Conservation (phyloP, 2,888 invertebrate species). For the Spicauda simplicius region DNA sequence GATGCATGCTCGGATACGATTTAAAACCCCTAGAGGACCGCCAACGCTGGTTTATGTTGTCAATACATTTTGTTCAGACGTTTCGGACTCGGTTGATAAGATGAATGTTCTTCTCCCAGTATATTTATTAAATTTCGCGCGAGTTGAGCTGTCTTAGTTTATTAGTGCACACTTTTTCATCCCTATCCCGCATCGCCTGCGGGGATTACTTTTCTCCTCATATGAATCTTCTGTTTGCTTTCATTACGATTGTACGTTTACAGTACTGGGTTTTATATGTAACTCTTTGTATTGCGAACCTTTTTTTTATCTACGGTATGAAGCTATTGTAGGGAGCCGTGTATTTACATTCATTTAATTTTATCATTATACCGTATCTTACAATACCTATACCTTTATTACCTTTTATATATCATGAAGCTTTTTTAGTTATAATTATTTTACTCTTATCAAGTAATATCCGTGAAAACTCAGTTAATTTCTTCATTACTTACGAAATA, state of each 20-base stretch:
- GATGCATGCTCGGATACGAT: slow-evolving; percentile 52
- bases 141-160: slow-evolving; percentile 7
- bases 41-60: slow-evolving; percentile 52
- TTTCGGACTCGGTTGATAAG: slow-evolving; percentile 31
- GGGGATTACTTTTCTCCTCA: slow-evolving; percentile 31
- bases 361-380: background rate
- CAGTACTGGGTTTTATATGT: slow-evolving; percentile 1
- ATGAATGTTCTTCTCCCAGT: slow-evolving; percentile 19
- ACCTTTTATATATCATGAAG: no score
- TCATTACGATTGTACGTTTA: slow-evolving; percentile 11
- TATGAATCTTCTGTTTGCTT: slow-evolving; percentile 1
- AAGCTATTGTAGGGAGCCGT: no score
- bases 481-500: background rate
- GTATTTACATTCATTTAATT: background rate
- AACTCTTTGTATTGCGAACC: background rate
- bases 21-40: slow-evolving; percentile 53
- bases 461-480: background rate
- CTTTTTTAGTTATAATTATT: no score
- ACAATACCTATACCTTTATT: no score
- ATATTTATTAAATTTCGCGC: slow-evolving; percentile 39
- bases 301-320: background rate
- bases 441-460: no score
- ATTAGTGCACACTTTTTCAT: slow-evolving; percentile 21
- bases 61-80: slow-evolving; percentile 52
- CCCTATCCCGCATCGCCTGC: slow-evolving; percentile 10